A percentile compares a stretch with the other conserved stretches of the same genome.
phyloP scores from a whole-genome alignment of 2,113 vertebrate species.

The Columba janthina region DNA sequence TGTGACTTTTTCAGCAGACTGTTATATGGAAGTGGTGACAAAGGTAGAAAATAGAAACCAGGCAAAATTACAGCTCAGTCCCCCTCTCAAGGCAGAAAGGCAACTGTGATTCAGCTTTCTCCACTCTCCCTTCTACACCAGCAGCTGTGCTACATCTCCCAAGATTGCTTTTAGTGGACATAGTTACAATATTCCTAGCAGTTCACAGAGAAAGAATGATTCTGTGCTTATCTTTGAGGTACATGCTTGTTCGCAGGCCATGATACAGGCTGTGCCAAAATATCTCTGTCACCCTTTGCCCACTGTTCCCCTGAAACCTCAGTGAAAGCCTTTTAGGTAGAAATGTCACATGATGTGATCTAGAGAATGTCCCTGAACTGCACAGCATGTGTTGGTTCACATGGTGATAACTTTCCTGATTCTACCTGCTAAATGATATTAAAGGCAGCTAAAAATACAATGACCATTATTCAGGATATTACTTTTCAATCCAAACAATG shows the following conservation, averaged over 20 bases:
- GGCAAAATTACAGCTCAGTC: not conserved
- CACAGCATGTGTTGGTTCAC: not conserved
- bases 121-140: not conserved
- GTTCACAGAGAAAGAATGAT: not conserved
- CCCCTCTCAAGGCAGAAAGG: not conserved
- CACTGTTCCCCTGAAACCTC: not conserved
- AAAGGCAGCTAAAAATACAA: not conserved
- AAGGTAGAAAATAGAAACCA: not conserved
- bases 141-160: not conserved
- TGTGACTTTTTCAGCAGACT: not conserved
- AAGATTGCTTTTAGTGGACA: not conserved
- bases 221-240: not conserved
- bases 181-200: not conserved
- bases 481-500: not conserved
- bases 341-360: not conserved
- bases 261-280: not conserved
- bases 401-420: not conserved
- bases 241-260: not conserved
- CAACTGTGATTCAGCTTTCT: not conserved
- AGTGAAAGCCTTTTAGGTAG: not conserved
- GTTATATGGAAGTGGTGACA: not conserved
- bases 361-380: not conserved
- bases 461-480: not conserved
- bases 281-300: not conserved
- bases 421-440: not conserved